Base-by-base conservation (phyloP, 35 echinoderm and acorn worm species). In the Lytechinus pictus region DNA sequence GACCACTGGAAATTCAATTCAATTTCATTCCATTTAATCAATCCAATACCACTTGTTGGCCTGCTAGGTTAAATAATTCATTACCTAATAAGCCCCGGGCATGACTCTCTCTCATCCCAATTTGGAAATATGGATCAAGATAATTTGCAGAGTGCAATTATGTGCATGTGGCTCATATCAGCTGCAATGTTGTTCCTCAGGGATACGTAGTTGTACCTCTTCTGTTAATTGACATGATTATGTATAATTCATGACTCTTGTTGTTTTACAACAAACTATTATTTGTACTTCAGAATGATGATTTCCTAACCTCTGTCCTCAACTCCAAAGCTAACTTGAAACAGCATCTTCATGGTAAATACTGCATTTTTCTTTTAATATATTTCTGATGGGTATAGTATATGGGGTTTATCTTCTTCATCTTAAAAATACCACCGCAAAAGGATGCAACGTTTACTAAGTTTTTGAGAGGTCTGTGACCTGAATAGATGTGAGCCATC, bases 1-100 rank as follows among this genome's bases (percentile, higher is more conserved):
- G 66, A 79, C 66, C n/a, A 5, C 66, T 79, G 66, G 10, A 60
- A 79, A 79, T 79, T 16, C 66, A 79, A 79, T 79, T 79, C 66
- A 79, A 79, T 79, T 79, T 79, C 66, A 79, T 79, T 79, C 66
- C 66, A 79, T 79, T 24, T n/a, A 79, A 79, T 79, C 66, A 79
- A 79, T 79, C 16, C 66, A 24, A 79, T 79, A 79, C 66, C 66
- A 79, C 66, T 79, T 79, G 66, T 79, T 79, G 16, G 16, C 66
- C 66, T 79, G 19, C 66, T 24, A 24, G 66, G 66, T 24, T 79
- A 79, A 79, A 79, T 79, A 79, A 79, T 79, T 79, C 66, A 79
- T 79, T 79, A 79, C 66, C 66, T 24, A 79, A 79, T 79, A 79
- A 79, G 66, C 66, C 66, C n/a, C 66, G n/a, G 66, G 66, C 66